A percentile compares a stretch with the other conserved stretches of the same genome.
These are phyloP conservation scores for Pinna nobilis DNA, from an alignment of 1,140 invertebrate genomes.

Conservation along the genomic window DNA sequence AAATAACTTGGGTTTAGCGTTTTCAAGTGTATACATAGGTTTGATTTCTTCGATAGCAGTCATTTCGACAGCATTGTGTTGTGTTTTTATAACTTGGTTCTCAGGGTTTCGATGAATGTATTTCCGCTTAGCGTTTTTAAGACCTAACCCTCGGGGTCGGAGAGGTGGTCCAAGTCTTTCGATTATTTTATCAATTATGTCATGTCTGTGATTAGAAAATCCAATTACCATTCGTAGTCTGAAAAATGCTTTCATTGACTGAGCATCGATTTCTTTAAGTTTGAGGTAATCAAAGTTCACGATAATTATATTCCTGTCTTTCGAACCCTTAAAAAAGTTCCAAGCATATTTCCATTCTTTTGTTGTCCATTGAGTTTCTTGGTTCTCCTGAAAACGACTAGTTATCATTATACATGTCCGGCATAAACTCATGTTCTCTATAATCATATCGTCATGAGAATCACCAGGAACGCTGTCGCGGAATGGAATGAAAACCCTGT, in stretches of 20 bases:
- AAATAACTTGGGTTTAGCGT: too few species aligned
- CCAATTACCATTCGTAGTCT: constrained; percentile 21
- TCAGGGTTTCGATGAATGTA: too few species aligned
- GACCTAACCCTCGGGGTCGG: too few species aligned
- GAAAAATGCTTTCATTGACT: constrained; percentile 25
- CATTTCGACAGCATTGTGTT: too few species aligned
- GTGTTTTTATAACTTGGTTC: too few species aligned
- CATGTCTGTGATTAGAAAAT: constrained; percentile 18
- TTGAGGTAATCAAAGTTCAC: constrained; percentile 34
- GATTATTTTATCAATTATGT: constrained; percentile 5
- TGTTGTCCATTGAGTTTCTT: not conserved
- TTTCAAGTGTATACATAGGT: too few species aligned
- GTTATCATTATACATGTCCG: constrained; percentile 20
- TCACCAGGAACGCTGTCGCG: not conserved
- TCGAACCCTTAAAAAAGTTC: constrained; percentile 15
- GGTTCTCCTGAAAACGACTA: constrained; percentile 1
- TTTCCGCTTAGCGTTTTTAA: too few species aligned
- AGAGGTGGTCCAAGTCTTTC: not conserved
- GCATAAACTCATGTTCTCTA: constrained; percentile 15
- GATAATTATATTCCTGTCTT: constrained; percentile 24
- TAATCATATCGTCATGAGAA: constrained; percentile 11
- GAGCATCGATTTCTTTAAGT: not conserved
- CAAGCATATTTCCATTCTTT: constrained; percentile 35
- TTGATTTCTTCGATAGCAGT: too few species aligned
- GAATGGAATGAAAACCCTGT: constrained; percentile 21